Percentiles rank a stretch among this genome's conserved stretches.
Conservation (phyloP, 2,113 vertebrate species). For the Aix galericulata region DNA sequence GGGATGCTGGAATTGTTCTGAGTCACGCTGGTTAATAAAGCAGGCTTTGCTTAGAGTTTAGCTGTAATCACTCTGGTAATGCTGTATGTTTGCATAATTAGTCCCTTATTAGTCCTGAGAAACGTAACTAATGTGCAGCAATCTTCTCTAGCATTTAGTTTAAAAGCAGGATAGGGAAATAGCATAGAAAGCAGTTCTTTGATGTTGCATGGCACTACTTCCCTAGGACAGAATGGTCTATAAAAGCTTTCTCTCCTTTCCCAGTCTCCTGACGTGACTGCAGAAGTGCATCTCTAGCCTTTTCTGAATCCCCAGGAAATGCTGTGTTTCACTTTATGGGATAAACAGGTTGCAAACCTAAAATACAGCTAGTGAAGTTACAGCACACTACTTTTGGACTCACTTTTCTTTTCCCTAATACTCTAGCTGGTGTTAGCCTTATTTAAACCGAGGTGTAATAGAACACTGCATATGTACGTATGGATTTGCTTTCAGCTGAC, state of each 20-base stretch:
- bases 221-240: accelerated
- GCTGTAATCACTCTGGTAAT: background rate
- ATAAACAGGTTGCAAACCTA: background rate
- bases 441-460: background rate
- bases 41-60: background rate
- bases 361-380: background rate
- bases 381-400: background rate
- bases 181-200: background rate
- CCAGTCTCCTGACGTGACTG: background rate
- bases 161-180: background rate
- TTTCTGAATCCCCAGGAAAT: background rate
- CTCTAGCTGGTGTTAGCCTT: background rate
- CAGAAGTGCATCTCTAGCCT: background rate
- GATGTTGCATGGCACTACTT: background rate
- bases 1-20: background rate
- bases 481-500: conserved; percentile 7
- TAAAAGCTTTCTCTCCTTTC: background rate
- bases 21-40: background rate
- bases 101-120: conserved; percentile 1
- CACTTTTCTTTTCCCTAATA: background rate
- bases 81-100: conserved; percentile 1
- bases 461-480: background rate
- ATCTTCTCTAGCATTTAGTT: background rate
- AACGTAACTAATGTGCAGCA: background rate
- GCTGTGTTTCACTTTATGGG: background rate